These are phyloP conservation scores for Bufo gargarizans DNA, from an alignment of 2,113 vertebrate species.

Conservation along the genomic window DNA sequence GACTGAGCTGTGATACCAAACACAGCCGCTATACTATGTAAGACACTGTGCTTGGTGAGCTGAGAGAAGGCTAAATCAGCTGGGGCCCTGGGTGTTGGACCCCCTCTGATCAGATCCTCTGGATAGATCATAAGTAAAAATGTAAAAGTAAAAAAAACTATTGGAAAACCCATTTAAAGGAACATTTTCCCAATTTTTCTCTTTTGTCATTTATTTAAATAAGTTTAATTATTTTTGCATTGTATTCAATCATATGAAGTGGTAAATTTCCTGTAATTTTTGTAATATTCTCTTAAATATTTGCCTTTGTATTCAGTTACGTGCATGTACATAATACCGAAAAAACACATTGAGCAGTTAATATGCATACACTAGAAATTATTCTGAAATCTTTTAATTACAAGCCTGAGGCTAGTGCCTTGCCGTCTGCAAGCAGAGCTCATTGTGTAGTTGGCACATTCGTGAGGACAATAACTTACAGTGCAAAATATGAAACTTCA, in stretches of 20 bases:
- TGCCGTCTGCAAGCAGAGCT: conserved; percentile 12
- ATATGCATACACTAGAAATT: not conserved
- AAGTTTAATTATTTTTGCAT: not conserved
- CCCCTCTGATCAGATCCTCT: no score
- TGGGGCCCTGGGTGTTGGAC: no score
- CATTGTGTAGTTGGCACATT: conserved; percentile 12
- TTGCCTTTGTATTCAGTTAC: not conserved
- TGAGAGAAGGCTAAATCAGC: no score
- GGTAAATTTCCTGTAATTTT: not conserved
- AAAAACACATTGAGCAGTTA: conserved; percentile 10
- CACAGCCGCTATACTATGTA: no score
- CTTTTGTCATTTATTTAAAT: not conserved
- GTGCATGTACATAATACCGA: not conserved
- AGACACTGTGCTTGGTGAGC: no score
- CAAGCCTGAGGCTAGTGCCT: conserved; percentile 21
- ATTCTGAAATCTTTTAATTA: conserved; percentile 29
- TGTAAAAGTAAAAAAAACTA: no score
- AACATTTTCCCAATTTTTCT: not conserved
- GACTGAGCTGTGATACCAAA: no score
- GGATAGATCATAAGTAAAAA: no score
- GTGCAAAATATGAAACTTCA: not conserved
- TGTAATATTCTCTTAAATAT: not conserved
- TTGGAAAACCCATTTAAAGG: no score
- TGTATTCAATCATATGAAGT: not conserved
- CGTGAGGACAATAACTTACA: conserved; percentile 21